Evolutionary conservation across 2,113 vertebrate species (phyloP).

Genomic region (Epinephelus moara): DNA sequence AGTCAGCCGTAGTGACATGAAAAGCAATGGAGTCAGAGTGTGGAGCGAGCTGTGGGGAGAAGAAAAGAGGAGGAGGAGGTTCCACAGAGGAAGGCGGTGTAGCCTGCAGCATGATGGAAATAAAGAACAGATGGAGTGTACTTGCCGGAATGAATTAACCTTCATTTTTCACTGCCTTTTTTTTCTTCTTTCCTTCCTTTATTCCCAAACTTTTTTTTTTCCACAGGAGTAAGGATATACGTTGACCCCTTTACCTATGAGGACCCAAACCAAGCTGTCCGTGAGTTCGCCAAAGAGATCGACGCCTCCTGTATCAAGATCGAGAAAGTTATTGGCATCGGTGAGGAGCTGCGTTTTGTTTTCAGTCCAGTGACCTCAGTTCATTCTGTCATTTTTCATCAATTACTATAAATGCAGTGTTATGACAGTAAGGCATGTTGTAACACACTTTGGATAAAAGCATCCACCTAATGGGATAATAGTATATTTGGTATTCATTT

Average conservation of each 20-base stretch:
- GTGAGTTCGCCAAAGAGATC: slow-evolving; percentile 99
- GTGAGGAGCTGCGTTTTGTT: slow-evolving; percentile 77
- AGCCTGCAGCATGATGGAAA: slow-evolving; percentile 75
- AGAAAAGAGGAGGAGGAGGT: slow-evolving; percentile 37
- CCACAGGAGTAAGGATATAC: slow-evolving; percentile 95
- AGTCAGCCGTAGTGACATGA: slow-evolving; percentile 58
- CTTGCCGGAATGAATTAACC: slow-evolving; percentile 69
- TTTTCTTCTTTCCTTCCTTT: slow-evolving; percentile 37
- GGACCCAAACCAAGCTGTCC: slow-evolving; percentile 98
- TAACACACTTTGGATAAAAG: slow-evolving; percentile 30
- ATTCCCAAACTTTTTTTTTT: slow-evolving; percentile 19
- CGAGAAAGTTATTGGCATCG: slow-evolving; percentile 98
- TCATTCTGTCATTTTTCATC: background rate
- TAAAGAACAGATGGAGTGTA: slow-evolving; percentile 76
- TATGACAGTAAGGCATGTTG: background rate
- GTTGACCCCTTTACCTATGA: slow-evolving; percentile 99
- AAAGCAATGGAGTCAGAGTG: slow-evolving; percentile 53
- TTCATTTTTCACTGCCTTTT: slow-evolving; percentile 38
- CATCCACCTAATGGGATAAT: slow-evolving; percentile 17
- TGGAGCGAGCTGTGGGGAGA: slow-evolving; percentile 46
- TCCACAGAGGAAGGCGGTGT: slow-evolving; percentile 54
- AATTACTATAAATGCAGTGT: background rate
- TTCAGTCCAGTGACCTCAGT: background rate
- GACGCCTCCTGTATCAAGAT: slow-evolving; percentile 99
- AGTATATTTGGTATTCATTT: slow-evolving; percentile 26